phyloP scores from a whole-genome alignment of 2,888 invertebrate genomes.

The Acrocyrtus sp. region DNA sequence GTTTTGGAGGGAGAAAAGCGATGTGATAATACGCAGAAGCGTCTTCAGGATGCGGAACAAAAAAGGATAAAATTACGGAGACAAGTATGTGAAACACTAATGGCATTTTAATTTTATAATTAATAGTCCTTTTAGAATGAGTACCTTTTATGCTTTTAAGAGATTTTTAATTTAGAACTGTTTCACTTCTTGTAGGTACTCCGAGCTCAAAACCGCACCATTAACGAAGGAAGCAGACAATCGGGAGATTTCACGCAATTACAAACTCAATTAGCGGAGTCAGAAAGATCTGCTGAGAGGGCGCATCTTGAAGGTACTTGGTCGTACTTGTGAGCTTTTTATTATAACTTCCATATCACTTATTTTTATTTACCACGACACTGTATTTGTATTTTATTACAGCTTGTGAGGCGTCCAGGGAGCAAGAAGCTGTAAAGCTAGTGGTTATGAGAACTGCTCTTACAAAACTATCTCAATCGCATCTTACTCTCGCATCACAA shows the following conservation, averaged over 20 bases:
- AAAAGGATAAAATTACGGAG: slow-evolving; percentile 59
- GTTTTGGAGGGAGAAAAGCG: slow-evolving; percentile 62
- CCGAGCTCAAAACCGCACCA: slow-evolving; percentile 59
- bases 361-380: background rate
- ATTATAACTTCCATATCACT: background rate
- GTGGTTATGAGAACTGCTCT: slow-evolving; percentile 69
- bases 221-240: slow-evolving; percentile 48
- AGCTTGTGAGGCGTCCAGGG: slow-evolving; percentile 68
- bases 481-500: slow-evolving; percentile 68
- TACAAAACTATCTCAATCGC: slow-evolving; percentile 68
- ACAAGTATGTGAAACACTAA: slow-evolving; percentile 56
- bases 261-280: slow-evolving; percentile 67
- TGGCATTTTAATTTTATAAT: no score
- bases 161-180: slow-evolving; percentile 7
- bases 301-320: slow-evolving; percentile 70
- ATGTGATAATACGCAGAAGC: slow-evolving; percentile 57
- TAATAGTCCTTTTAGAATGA: background rate
- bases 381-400: slow-evolving; percentile 55
- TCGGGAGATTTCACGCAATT: slow-evolving; percentile 67
- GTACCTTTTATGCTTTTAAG: background rate
- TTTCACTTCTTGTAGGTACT: slow-evolving; percentile 48
- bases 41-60: slow-evolving; percentile 59
- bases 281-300: slow-evolving; percentile 68
- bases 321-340: background rate
- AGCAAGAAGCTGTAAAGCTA: slow-evolving; percentile 70